Base-by-base conservation (phyloP, 1,140 invertebrate species). In the Drosophila pallidifrons region DNA sequence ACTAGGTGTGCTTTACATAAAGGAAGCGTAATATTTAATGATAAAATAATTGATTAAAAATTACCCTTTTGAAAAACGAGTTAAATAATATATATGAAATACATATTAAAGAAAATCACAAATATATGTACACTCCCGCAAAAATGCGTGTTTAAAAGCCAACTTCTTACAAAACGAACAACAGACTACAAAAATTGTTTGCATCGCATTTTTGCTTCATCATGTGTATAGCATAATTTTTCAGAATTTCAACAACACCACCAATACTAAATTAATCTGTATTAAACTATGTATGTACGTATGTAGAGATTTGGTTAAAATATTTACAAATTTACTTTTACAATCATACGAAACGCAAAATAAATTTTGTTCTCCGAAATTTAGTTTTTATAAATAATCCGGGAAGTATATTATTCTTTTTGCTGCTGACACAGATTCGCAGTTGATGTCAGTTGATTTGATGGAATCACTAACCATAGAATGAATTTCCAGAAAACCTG, bases 1-100 rank as follows among this genome's bases (percentile, higher is more conserved):
- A 89, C 77, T 78, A 78, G 76, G 77, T 83, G 85, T 88, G 85
- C 85, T 88, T 88, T 88, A 89, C 77, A 78, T 83, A 80, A 80
- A 70, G 41, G 57, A 77, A 77, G 66, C 61, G 16, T 79, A 81
- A 77, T 61, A 54, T 59, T 68, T 38, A 80, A 81, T 73, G 45
- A 72, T 73, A 76, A 25, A 25, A 25, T 3, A 25, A 25, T 25
- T 76, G 49, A 64, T 47, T 41, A 38, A 41, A 57, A 15, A 55
- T 32, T 41, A 75, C 35, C 51, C 57, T 30, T 70, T 45, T 64
- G 28, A 75, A 45, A 63, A 58, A 75, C 49, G 41, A 75, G 73
- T 75, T 75, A 58, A 74, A 77, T 59, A 58, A 72, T 58, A 59
- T 71, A 61, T 41, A 43, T 46, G 51, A 58, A 55, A 65, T 75